Evolutionary conservation across 2,888 invertebrate species (phyloP).

Genomic region (Chouioia cunea): DNA sequence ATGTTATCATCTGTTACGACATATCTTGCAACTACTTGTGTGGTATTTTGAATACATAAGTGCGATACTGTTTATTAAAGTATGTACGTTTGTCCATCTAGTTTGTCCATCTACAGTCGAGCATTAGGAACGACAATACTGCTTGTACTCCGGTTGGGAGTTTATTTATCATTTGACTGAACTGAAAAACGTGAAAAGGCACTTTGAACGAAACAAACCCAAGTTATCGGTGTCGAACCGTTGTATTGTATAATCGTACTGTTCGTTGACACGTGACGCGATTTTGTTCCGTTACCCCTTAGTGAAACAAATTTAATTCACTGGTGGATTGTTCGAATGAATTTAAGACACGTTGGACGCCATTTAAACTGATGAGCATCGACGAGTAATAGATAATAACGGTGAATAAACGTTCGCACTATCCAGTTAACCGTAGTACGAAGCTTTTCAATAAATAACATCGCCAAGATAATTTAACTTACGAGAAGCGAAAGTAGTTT

Average conservation of each 20-base stretch:
- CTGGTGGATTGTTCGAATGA: conserved; percentile 6
- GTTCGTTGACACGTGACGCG: conserved; percentile 4
- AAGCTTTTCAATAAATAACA: no score
- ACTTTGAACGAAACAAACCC: conserved; percentile 55
- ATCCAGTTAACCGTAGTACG: no score
- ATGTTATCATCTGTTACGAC: conserved; percentile 8
- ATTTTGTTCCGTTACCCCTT: conserved; percentile 19
- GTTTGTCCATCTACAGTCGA: conserved; percentile 26
- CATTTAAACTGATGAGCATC: no score
- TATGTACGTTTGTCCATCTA: conserved; percentile 29
- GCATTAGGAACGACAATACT: conserved; percentile 43
- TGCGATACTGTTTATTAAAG: conserved; percentile 16
- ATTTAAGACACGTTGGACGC: no score
- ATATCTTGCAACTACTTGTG: conserved; percentile 8
- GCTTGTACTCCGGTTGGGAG: conserved; percentile 12
- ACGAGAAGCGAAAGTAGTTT: no score
- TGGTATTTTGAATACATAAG: conserved; percentile 13
- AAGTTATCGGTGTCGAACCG: conserved; percentile 41
- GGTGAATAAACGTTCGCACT: no score
- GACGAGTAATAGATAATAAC: no score
- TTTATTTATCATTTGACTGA: conserved; percentile 21
- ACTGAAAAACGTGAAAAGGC: conserved; percentile 52
- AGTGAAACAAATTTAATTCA: conserved; percentile 10
- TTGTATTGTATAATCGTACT: background rate
- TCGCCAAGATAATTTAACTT: no score